Percentiles rank a stretch among this genome's conserved stretches.
These are phyloP conservation scores for Charadrius vociferus DNA, from an alignment of 2,113 vertebrate genomes.

Conservation along the genomic window DNA sequence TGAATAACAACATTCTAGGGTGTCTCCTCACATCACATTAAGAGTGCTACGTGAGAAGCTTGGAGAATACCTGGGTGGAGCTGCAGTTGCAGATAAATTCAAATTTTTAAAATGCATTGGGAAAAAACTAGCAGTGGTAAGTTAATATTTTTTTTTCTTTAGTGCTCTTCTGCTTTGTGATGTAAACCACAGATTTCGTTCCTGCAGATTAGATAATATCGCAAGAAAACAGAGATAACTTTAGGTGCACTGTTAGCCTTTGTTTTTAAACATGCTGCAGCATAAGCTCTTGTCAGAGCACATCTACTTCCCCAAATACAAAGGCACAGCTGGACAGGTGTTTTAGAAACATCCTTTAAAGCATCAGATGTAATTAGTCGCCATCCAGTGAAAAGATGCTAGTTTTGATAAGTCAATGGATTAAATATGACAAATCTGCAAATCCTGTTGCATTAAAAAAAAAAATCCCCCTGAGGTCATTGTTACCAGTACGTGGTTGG, in stretches of 20 bases:
- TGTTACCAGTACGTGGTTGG: not conserved
- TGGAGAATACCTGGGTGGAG: constrained; percentile 78
- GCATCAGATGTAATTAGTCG: not conserved
- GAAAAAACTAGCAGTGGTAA: constrained; percentile 89
- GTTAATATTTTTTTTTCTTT: constrained; percentile 17
- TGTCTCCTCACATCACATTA: constrained; percentile 84
- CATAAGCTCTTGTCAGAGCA: not conserved
- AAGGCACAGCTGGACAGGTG: not conserved
- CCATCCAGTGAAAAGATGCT: not conserved
- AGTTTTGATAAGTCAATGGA: not conserved
- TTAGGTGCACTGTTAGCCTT: not conserved
- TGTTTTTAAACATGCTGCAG: not conserved
- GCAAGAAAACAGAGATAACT: not conserved
- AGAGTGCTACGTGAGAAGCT: constrained; percentile 80
- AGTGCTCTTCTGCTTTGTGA: constrained; percentile 3
- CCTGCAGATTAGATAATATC: not conserved
- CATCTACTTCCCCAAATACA: not conserved
- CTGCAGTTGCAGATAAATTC: constrained; percentile 79
- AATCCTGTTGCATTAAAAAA: not conserved
- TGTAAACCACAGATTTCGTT: not conserved
- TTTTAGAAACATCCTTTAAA: not conserved
- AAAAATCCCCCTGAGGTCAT: not conserved
- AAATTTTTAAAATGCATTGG: constrained; percentile 91
- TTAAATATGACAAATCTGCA: not conserved
- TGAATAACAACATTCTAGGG: constrained; percentile 78